phyloP scores from a whole-genome alignment of 2,113 vertebrate species.

The Capreolus pygargus region DNA sequence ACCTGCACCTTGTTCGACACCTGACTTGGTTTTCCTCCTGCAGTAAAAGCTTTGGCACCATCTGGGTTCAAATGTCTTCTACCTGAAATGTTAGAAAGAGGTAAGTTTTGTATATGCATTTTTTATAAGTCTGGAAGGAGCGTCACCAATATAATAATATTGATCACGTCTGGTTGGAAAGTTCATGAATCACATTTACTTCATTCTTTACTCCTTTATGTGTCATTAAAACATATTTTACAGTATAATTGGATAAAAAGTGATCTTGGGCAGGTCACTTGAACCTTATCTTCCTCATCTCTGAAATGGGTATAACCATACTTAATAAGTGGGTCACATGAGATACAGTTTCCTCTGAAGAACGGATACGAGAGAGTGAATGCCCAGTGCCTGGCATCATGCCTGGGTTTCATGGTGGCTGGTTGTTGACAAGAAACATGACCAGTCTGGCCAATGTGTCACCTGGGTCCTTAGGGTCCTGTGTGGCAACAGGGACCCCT shows the following conservation, averaged over 20 bases:
- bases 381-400: background rate
- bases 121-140: slow-evolving; percentile 2
- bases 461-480: background rate
- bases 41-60: background rate
- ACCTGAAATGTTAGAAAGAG: background rate
- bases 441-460: background rate
- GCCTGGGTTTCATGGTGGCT: background rate
- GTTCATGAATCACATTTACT: background rate
- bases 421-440: background rate
- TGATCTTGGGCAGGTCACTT: background rate
- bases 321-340: background rate
- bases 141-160: background rate
- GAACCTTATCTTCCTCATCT: background rate
- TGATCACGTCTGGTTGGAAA: background rate
- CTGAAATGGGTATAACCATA: background rate
- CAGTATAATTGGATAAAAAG: background rate
- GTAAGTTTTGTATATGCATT: background rate
- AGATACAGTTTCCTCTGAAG: background rate
- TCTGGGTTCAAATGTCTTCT: background rate
- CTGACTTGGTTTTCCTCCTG: background rate
- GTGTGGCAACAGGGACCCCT: background rate
- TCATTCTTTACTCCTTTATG: background rate
- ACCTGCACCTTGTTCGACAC: background rate
- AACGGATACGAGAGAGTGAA: background rate
- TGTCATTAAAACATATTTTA: background rate